Base-by-base conservation (phyloP, 2,113 vertebrate genomes). In the Nerophis lumbriciformis region DNA sequence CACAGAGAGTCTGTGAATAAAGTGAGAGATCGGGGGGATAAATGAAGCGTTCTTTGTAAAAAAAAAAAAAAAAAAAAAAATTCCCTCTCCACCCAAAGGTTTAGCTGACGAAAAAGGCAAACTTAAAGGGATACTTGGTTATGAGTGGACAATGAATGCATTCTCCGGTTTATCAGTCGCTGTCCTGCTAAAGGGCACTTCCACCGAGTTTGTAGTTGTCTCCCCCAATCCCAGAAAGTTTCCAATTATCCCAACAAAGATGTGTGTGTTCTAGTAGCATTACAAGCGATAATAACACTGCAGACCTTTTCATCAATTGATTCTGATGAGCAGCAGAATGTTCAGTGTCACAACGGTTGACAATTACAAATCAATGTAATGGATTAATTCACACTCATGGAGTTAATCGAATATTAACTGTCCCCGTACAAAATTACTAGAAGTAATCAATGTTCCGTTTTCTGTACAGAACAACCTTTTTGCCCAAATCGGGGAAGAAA, bases 81-180 rank as follows among this genome's bases (percentile, higher is more conserved):
- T 58, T 75, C 55, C 16, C 35, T 60, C 42, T 72, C 15, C 75
- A 84, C 61, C 83, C 73, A 88, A 87, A 86, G 77, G 80, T 83
- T 82, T 83, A 59, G 78, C 85, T 73, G 35, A 81, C 72, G 83
- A 77, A 90, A 86, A 83, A 89, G 80, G 79, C 78, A 39, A 42
- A 77, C 39, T 88, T 81, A 86, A 88, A 88, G 78, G 79, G 73
- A 73, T 37, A 6, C 64, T 83, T 76, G 83, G 64, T 71, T 83
- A 68, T 73, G 54, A 61, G 59, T 71, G 53, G 52, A 83, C 78
- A 89, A 85, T 76, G 75, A 76, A 66, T 38, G 67, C 78, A 69
- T 82, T 85, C 83, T 85, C 61, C 62, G 60, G 68, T 71, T 72
- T 53, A 76, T 83, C 59, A 13, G 67, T 57, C 16, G 60, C 73